These are phyloP conservation scores for Coremacera marginata DNA, from an alignment of 2,888 invertebrate genomes.

Conservation along the genomic window DNA sequence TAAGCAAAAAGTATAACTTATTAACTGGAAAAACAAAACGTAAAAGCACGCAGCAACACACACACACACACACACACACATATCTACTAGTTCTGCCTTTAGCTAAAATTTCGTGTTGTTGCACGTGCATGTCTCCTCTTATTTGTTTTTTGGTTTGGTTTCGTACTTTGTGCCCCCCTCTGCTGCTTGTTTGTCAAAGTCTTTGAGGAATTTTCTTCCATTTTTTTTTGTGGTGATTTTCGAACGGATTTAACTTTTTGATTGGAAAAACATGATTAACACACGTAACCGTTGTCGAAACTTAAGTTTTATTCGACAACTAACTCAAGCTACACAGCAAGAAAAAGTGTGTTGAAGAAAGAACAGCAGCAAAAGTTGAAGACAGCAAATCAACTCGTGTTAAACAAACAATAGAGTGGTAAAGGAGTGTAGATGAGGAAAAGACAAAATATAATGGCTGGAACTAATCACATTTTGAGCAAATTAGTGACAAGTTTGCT, in stretches of 20 bases:
- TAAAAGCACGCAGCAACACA: background rate
- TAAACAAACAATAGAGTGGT: too few species aligned
- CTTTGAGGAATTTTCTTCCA: conserved; percentile 12
- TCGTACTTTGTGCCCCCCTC: background rate
- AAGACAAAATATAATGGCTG: too few species aligned
- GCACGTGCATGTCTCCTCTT: conserved; percentile 40
- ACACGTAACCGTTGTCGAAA: conserved; percentile 53
- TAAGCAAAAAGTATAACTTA: conserved; percentile 2
- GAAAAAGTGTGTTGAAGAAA: background rate
- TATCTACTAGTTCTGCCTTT: background rate
- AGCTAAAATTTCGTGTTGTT: conserved; percentile 40
- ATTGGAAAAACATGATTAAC: conserved; percentile 65
- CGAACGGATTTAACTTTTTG: conserved; percentile 60
- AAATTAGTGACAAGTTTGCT: too few species aligned
- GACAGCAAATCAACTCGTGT: too few species aligned
- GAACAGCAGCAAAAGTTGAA: background rate
- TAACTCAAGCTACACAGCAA: background rate
- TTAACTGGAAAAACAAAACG: conserved; percentile 33
- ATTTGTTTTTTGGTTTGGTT: conserved; percentile 39
- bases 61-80: background rate
- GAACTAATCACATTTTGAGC: too few species aligned
- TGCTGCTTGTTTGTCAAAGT: too few species aligned
- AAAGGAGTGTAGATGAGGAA: too few species aligned
- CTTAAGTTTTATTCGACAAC: conserved; percentile 28
- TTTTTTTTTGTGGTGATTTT: background rate